phyloP scores from a whole-genome alignment of 2,797 vertebrate genomes.

The Rhadinocentrus ornatus region DNA sequence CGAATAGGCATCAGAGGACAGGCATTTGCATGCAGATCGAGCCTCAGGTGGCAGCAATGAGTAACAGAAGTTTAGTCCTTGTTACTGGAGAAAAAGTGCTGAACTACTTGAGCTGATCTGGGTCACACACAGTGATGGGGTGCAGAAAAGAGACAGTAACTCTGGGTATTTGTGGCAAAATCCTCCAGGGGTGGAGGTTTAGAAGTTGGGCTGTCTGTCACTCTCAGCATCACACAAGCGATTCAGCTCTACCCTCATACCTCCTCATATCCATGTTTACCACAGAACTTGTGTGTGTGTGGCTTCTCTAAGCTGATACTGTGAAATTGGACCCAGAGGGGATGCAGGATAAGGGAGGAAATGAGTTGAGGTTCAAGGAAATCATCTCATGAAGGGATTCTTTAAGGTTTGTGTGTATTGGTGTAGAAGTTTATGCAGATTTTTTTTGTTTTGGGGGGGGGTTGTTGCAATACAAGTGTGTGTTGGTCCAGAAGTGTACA shows the following conservation, averaged over 20 bases:
- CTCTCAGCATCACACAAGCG: conserved; percentile 26
- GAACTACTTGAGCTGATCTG: conserved; percentile 45
- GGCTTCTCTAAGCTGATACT: conserved; percentile 36
- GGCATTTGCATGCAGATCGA: too few species aligned
- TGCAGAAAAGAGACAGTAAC: conserved; percentile 18
- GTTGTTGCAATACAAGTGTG: conserved; percentile 21
- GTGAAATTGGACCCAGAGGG: conserved; percentile 49
- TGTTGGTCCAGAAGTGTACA: conserved; percentile 24
- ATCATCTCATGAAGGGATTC: conserved; percentile 34
- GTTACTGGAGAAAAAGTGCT: conserved; percentile 33
- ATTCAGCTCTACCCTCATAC: conserved; percentile 40
- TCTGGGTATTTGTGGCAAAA: conserved; percentile 38
- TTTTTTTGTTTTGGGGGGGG: background rate
- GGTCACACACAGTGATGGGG: conserved; percentile 51
- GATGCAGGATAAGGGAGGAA: conserved; percentile 11
- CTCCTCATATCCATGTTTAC: conserved; percentile 45
- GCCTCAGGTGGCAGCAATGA: too few species aligned
- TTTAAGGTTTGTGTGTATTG: conserved; percentile 34
- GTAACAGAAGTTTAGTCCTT: conserved; percentile 40
- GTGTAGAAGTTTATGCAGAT: background rate
- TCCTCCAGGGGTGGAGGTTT: conserved; percentile 43
- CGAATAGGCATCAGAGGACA: too few species aligned
- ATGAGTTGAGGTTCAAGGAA: conserved; percentile 40
- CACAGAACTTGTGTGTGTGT: conserved; percentile 6
- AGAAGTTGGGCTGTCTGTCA: conserved; percentile 31